Base-by-base conservation (phyloP, 2,888 invertebrate genomes). In the Pyrrhosoma nymphula region DNA sequence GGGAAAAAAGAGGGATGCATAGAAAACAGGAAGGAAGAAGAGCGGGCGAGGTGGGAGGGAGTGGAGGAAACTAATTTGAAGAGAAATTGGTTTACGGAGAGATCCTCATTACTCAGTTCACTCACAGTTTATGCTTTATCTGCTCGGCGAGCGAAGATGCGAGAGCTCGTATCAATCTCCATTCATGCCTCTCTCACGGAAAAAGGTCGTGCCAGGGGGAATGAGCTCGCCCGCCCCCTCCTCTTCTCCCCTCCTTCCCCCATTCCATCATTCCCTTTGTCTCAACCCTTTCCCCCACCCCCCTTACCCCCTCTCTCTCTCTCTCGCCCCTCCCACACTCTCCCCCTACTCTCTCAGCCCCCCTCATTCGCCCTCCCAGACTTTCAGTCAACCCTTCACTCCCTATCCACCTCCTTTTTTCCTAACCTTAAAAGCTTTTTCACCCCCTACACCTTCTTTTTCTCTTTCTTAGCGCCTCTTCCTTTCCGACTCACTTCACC, bases 61-160 rank as follows among this genome's bases (percentile, higher is more conserved):
- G 55, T 20, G 14, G 88, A 39, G 23, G 3, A 39, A 23, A 93
- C 60, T 60, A 93, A 69, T 47, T 55, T 47, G 69, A 93, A 93
- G 60, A 93, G 93, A 93, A 93, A 93, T 93, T 93, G 93, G 93
- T 69, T 93, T 47, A 75, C 93, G 93, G 60, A 69, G 93, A 93
- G 89, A 56, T 93, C 39, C 93, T 93, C 93, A 75, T 93, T 93
- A 93, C 93, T 93, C 93, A 47, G 63, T 93, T 75, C 69, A 69
- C 93, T 93, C n/a, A n/a, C n/a, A n/a, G n/a, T 93, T 93, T 93
- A 69, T 75, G 47, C 93, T 69, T n/a, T 75, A 47, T 63, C 91
- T 39, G 39, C 91, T 91, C 91, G 60, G 63, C 63, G 91, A n/a
- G 47, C 69, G 30, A 69, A 93, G 93, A 93, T 93, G 93, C 93